Base-by-base conservation (phyloP, 2,888 invertebrate genomes). In the Nephrotoma guestfalica region DNA sequence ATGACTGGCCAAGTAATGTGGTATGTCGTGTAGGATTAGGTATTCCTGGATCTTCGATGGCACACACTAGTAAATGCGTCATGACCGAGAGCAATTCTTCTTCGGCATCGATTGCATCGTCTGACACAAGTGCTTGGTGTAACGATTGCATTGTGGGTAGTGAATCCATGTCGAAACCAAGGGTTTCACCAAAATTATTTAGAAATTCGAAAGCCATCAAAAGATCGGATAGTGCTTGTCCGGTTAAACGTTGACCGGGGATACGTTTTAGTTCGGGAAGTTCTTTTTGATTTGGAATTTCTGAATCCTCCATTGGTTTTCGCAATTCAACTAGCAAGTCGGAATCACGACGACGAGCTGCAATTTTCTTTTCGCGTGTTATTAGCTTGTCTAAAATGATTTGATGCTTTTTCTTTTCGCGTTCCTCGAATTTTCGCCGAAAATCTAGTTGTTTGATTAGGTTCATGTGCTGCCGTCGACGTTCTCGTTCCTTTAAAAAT, bases 171-270 rank as follows among this genome's bases (percentile, higher is more conserved):
- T 97, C 97, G 89, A 99, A 97, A 86, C 98, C 98, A 1, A 99
- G 93, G 0, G 97, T 97, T 91, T 97, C 97, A 86, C 97, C 97
- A 90, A 99, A 99, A 92, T 98, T 99, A 89, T 98, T 96, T 88
- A 99, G 93, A 91, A 99, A 99, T 92, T 99, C 99, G 90, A 96
- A 96, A n/a, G 97, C 96, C 96, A 99, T 98, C 40, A 99, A 93
- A 83, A 96, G 93, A 91, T 99, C 97, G 0, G 97, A 96, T 93
- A 98, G 97, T 0, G 98, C 98, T 90, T 96, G 95, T 0, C 97
- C 98, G 0, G 96, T 93, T 86, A 99, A 92, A 89, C 95, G 94
- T 87, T 97, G 92, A 0, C 96, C 96, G 0, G 96, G 94, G 88
- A 99, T 94, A 88, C 98, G 93, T 87, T 95, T 94, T 86, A 96